Evolutionary conservation across 2,888 invertebrate genomes (phyloP).

Genomic region (Muscina levida): DNA sequence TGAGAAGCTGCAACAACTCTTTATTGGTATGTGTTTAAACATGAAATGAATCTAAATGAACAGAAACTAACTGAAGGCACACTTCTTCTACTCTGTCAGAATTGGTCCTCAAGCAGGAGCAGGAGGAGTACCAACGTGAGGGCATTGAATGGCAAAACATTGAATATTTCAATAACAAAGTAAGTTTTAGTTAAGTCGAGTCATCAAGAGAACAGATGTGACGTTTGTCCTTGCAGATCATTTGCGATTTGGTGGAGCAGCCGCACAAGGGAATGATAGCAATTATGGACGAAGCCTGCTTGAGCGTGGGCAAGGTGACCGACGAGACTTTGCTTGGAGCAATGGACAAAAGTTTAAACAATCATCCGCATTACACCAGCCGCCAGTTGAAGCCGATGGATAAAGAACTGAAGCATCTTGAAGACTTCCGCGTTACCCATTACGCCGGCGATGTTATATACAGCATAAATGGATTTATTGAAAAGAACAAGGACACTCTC

Average conservation of each 20-base stretch:
- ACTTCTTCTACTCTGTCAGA: constrained; percentile 83
- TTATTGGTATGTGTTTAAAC: constrained; percentile 91
- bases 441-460: constrained; percentile 99
- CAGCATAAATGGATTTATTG: constrained; percentile 93
- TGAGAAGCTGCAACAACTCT: constrained; percentile 98
- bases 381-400: constrained; percentile 90
- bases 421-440: constrained; percentile 92
- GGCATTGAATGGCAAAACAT: constrained; percentile 98
- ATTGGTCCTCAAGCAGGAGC: constrained; percentile 97
- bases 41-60: too few relatives aligned
- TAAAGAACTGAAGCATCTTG: constrained; percentile 88
- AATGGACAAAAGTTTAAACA: constrained; percentile 92
- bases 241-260: constrained; percentile 97
- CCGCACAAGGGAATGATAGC: constrained; percentile 95
- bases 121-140: constrained; percentile 97
- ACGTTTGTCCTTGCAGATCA: constrained; percentile 80
- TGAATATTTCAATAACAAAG: constrained; percentile 98
- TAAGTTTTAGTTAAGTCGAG: constrained; percentile 71
- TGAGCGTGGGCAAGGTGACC: constrained; percentile 95
- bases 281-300: constrained; percentile 98
- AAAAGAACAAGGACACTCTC: constrained; percentile 97
- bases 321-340: constrained; percentile 93
- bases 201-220: too few relatives aligned
- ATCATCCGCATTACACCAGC: constrained; percentile 95
- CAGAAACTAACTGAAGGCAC: background rate